phyloP scores from a whole-genome alignment of 2,888 invertebrate species.

The Trichopria drosophilae region DNA sequence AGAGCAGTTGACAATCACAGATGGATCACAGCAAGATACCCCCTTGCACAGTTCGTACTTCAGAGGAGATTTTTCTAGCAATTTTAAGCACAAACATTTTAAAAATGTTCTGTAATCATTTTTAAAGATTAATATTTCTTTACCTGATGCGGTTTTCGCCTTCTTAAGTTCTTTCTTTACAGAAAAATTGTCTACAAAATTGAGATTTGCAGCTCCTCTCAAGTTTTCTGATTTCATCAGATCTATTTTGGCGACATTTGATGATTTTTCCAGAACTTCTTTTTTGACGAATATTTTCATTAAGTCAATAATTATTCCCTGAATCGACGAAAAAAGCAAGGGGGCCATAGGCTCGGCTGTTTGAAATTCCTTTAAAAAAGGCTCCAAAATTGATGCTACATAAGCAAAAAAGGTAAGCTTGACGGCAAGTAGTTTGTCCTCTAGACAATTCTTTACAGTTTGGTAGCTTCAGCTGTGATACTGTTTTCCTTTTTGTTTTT shows the following conservation, averaged over 20 bases:
- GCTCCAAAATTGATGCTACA: slow-evolving; percentile 27
- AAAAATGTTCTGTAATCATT: background rate
- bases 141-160: too few relatives aligned
- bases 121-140: too few relatives aligned
- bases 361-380: slow-evolving; percentile 33
- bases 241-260: slow-evolving; percentile 17
- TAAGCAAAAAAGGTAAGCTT: slow-evolving; percentile 31
- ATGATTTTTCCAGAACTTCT: slow-evolving; percentile 18
- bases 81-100: background rate
- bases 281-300: slow-evolving; percentile 24
- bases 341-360: slow-evolving; percentile 32
- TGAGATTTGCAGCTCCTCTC: slow-evolving; percentile 1
- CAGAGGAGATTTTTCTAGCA: too few relatives aligned
- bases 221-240: too few relatives aligned
- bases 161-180: too few relatives aligned
- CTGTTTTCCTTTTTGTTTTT: slow-evolving; percentile 5
- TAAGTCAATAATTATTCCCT: slow-evolving; percentile 4
- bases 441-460: slow-evolving; percentile 12
- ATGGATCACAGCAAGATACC: too few relatives aligned
- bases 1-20: too few relatives aligned
- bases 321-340: slow-evolving; percentile 26
- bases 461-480: too few relatives aligned
- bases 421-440: slow-evolving; percentile 25
- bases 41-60: too few relatives aligned
- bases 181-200: slow-evolving; percentile 2